phyloP scores from a whole-genome alignment of 1,140 invertebrate genomes.

The Drosophila nikananu region DNA sequence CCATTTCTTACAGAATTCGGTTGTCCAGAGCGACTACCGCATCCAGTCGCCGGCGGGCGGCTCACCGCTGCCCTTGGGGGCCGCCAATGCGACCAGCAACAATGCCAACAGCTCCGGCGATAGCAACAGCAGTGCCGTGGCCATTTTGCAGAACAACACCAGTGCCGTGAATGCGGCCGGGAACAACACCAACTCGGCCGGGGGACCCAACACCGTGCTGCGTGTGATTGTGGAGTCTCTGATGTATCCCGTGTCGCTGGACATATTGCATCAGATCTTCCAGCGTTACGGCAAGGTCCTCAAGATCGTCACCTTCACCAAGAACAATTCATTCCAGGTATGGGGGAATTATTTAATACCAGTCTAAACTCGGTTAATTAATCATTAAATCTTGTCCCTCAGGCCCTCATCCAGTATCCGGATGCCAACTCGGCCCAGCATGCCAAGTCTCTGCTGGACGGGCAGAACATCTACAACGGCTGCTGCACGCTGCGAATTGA shows the following conservation, averaged over 20 bases:
- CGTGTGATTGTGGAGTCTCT: conserved; percentile 99
- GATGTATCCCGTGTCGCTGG: conserved; percentile 98
- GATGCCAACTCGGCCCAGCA: conserved; percentile 98
- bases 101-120: conserved; percentile 72
- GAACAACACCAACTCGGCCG: conserved; percentile 89
- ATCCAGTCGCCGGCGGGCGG: conserved; percentile 84
- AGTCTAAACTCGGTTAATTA: background rate
- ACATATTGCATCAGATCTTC: conserved; percentile 99
- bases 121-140: conserved; percentile 67
- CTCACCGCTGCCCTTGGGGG: conserved; percentile 82
- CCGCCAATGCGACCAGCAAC: conserved; percentile 66
- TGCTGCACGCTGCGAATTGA: conserved; percentile 99
- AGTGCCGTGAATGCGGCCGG: conserved; percentile 72
- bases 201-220: conserved; percentile 97
- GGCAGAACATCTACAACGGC: conserved; percentile 99
- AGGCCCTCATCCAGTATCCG: conserved; percentile 99
- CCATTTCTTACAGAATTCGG: conserved; percentile 87
- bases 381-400: no score
- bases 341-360: conserved; percentile 1
- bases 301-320: conserved; percentile 99
- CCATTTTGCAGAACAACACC: conserved; percentile 84
- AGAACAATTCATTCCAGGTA: conserved; percentile 98
- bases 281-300: conserved; percentile 98
- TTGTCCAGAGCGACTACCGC: conserved; percentile 78
- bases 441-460: conserved; percentile 97